phyloP scores from a whole-genome alignment of 2,888 invertebrate species.

The Chaetoderma sp. region DNA sequence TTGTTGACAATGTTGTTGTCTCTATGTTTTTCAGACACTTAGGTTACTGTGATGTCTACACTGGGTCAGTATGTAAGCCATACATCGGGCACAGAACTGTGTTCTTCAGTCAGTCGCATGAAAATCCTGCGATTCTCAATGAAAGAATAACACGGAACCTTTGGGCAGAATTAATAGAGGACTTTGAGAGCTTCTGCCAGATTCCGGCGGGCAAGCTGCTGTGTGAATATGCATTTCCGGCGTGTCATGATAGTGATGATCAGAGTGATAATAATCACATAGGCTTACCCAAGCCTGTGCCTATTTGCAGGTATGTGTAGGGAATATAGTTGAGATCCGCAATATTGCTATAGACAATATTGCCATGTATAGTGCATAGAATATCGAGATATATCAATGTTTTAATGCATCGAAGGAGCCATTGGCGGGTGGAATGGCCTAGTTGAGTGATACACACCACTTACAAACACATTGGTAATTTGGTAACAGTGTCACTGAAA shows the following conservation, averaged over 20 bases:
- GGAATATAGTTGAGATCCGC: too few relatives aligned
- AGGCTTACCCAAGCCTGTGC: conserved; percentile 32
- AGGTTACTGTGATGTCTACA: conserved; percentile 54
- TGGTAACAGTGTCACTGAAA: background rate
- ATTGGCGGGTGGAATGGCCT: background rate
- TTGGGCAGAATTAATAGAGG: conserved; percentile 37
- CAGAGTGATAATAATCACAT: conserved; percentile 12
- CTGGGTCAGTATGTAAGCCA: conserved; percentile 48
- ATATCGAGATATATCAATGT: too few relatives aligned
- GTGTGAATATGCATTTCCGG: conserved; percentile 92
- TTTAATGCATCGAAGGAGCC: too few relatives aligned
- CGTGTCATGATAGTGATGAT: conserved; percentile 74
- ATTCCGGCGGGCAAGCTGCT: conserved; percentile 89
- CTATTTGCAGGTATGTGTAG: conserved; percentile 50
- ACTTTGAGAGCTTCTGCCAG: conserved; percentile 74
- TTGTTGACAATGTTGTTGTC: too few relatives aligned
- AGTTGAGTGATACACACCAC: background rate
- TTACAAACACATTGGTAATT: background rate
- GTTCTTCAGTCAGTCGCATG: conserved; percentile 37
- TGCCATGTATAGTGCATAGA: too few relatives aligned
- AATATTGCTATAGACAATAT: background rate
- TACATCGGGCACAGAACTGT: conserved; percentile 43
- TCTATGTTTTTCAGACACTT: too few relatives aligned
- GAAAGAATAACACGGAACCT: conserved; percentile 44
- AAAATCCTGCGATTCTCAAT: conserved; percentile 35